Evolutionary conservation across 2,113 vertebrate species (phyloP).

Genomic region (Megaleporinus macrocephalus): DNA sequence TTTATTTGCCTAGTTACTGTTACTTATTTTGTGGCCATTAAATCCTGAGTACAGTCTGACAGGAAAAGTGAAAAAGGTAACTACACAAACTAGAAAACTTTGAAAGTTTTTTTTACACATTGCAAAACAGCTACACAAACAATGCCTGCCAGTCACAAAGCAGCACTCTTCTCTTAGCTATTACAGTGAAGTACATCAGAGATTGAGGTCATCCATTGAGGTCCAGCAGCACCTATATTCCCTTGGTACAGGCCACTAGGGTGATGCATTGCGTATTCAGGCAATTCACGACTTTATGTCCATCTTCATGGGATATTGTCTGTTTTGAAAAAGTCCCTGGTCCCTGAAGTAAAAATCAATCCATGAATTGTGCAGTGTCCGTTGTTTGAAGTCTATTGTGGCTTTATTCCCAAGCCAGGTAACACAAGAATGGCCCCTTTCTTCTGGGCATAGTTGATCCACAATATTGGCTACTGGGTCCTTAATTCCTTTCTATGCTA

Average conservation of each 20-base stretch:
- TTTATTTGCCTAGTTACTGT: constrained; percentile 4
- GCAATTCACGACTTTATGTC: constrained; percentile 70
- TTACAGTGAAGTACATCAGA: constrained; percentile 67
- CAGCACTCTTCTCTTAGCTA: constrained; percentile 61
- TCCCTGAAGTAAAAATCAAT: constrained; percentile 83
- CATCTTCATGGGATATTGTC: constrained; percentile 74
- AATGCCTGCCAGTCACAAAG: constrained; percentile 63
- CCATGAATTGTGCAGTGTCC: constrained; percentile 74
- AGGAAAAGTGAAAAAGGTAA: constrained; percentile 49
- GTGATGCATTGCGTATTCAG: constrained; percentile 76
- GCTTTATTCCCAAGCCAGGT: constrained; percentile 80
- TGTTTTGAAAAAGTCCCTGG: constrained; percentile 77
- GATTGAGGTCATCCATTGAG: constrained; percentile 75
- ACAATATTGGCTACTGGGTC: constrained; percentile 84
- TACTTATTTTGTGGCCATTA: constrained; percentile 24
- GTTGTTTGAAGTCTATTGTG: constrained; percentile 83
- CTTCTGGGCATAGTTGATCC: constrained; percentile 78
- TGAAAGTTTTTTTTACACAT: constrained; percentile 38
- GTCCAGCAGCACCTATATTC: constrained; percentile 72
- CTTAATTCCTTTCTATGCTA: constrained; percentile 79
- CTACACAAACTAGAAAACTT: constrained; percentile 55
- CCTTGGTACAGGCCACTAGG: constrained; percentile 71
- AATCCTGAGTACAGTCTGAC: constrained; percentile 16
- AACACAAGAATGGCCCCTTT: constrained; percentile 81
- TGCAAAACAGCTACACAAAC: constrained; percentile 61